Evolutionary conservation across 2,113 vertebrate species (phyloP), one percentile per base, ranked within the genome.

Genomic region (Scolopax mira): DNA sequence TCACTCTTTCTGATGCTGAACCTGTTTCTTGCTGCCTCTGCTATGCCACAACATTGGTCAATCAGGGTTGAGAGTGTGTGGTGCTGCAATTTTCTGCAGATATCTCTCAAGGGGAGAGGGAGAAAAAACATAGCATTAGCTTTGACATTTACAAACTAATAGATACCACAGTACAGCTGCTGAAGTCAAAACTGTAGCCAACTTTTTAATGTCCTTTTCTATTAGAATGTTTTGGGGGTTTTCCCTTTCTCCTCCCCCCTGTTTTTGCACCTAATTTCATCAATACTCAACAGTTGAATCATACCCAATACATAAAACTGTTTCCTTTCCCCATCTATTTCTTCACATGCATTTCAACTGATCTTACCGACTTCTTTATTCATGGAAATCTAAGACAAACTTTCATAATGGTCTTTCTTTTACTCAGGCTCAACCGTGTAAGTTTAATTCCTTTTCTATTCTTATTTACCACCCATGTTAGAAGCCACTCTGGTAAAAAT

Each of bases 201-300:
- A 48, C 11, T 1, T 67, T 85, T 83, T 60, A 85, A 61, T 41
- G 41, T 27, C 16, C 24, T 86, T 65, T 64, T 83, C 11, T 49
- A 73, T 83, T 79, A 10, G 30, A 79, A 48, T 58, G 27, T 33
- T 77, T 70, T 54, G 11, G 11, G 24, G 11, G 64, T 85, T 58
- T 15, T 30, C 14, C 52, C 16, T 16, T 17, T 17, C 24, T 22
- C 0, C 6, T 16, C 21, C 6, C 2, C 31, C 6, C 21, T 4
- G 0, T 52, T 17, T 48, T 41, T 55, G 54, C 41, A 42, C 13
- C 41, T 14, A 42, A 42, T 42, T 42, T 42, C 41, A 42, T 15
- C 13, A 42, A 42, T 42, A 42, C 41, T 42, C 66, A 46, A 35
- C 41, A 19, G 3, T 11, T 79, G 27, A 84, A 27, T 85, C 21